Conservation (phyloP, 2,888 invertebrate genomes). For the Clepsis dumicolana region DNA sequence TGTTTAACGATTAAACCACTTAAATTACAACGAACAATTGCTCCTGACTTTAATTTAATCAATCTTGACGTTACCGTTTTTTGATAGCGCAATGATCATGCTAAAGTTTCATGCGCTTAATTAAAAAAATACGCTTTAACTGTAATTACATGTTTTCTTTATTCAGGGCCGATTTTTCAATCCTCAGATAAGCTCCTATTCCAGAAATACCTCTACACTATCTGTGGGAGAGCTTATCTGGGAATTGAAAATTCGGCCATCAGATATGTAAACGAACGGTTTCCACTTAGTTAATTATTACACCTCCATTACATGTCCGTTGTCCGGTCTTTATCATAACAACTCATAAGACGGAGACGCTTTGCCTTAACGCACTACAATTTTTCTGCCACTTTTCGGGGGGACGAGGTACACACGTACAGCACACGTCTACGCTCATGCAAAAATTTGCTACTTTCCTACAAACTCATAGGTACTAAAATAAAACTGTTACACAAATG, state of each 20-base stretch:
- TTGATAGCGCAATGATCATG: background rate
- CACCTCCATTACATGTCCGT: background rate
- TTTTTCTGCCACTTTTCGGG: too few relatives aligned
- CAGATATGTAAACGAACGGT: background rate
- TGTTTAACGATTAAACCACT: slow-evolving; percentile 24
- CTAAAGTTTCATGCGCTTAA: slow-evolving; percentile 15
- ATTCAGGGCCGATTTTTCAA: too few relatives aligned
- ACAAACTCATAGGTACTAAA: too few relatives aligned
- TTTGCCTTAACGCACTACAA: too few relatives aligned
- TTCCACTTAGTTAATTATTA: slow-evolving; percentile 4
- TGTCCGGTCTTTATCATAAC: background rate
- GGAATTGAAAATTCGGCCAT: slow-evolving; percentile 8
- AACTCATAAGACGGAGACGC: too few relatives aligned
- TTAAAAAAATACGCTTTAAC: slow-evolving; percentile 2
- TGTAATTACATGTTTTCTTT: slow-evolving; percentile 22
- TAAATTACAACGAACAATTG: slow-evolving; percentile 3
- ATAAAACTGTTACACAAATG: too few relatives aligned
- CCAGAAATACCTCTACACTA: too few relatives aligned
- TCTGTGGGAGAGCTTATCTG: too few relatives aligned
- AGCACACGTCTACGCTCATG: too few relatives aligned
- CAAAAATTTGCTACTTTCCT: too few relatives aligned
- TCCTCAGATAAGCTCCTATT: too few relatives aligned
- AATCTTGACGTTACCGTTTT: slow-evolving; percentile 1
- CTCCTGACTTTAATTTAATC: background rate
- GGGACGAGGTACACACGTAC: too few relatives aligned